Evolutionary conservation across 2,797 vertebrate genomes (phyloP), one percentile per base, ranked within the genome.

Genomic region (Dendrocincla fuliginosa): DNA sequence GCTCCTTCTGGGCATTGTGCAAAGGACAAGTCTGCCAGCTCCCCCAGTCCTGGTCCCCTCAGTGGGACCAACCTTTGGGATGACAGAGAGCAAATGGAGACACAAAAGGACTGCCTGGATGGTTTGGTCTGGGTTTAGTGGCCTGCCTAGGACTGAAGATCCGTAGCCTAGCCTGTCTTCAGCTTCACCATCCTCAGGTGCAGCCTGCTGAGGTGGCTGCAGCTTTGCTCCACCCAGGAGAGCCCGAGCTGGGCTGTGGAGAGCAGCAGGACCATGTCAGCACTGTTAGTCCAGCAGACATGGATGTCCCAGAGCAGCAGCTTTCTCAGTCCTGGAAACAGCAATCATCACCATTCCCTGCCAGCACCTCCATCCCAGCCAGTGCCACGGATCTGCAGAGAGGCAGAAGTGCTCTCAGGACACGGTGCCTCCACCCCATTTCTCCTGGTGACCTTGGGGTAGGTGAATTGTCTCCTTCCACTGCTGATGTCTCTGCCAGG

Each of bases 351-450:
- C 37, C 63, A 61, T 16, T 4, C 30, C 52, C 69, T 53, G 55
- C 69, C 70, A 25, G 61, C 4, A 0, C 39, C 33, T 16, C 52
- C 55, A 61, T 13, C n/a, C 44, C 44, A 52, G 39, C 22, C 61
- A n/a, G 65, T 5, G 20, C 44, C 5, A 3, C 4, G 23, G 32
- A 75, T 42, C 18, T 55, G 30, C 0, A 0, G 4, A 41, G 53
- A 53, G 41, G 30, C 57, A 85, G 46, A 64, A 61, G 18, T 30
- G 39, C n/a, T 78, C 49, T 57, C 37, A 64, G 70, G 57, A 75
- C 32, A 9, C 0, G 7, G 5, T 47, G 35, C 30, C 15, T 75
- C 74, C 42, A 33, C 50, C 16, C 35, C 5, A 0, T 52, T 44
- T 78, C 65, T 56, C 55, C 86, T 61, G 49, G 27, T 39, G 69